Percentiles rank a stretch among this genome's conserved stretches.
Evolutionary conservation across 2,113 vertebrate species (phyloP).

Genomic region (Polyodon spathula): DNA sequence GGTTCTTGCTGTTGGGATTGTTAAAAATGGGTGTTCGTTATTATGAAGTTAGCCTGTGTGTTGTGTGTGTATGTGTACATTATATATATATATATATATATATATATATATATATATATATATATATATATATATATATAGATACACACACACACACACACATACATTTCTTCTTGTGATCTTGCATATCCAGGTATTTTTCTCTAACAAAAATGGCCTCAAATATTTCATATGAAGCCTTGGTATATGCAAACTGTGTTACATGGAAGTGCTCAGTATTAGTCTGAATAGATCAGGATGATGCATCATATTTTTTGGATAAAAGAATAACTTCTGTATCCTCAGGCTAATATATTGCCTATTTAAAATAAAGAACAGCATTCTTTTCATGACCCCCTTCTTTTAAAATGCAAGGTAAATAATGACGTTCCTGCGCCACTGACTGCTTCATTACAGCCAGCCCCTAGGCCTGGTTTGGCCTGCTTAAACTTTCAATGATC

Average conservation of each 20-base stretch:
- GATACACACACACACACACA: too few species aligned
- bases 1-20: too few species aligned
- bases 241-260: conserved; percentile 14
- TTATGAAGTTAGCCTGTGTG: too few species aligned
- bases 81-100: too few species aligned
- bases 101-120: too few species aligned
- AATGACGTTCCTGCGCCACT: conserved; percentile 35
- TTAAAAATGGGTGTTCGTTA: too few species aligned
- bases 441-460: conserved; percentile 50
- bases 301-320: conserved; percentile 42
- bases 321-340: conserved; percentile 33
- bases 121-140: too few species aligned
- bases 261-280: conserved; percentile 19
- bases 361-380: conserved; percentile 53
- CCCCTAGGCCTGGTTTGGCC: conserved; percentile 52
- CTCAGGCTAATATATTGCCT: conserved; percentile 42
- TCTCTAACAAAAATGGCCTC: background rate
- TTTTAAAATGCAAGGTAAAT: conserved; percentile 39
- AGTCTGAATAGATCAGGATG: conserved; percentile 44
- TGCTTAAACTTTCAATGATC: conserved; percentile 52
- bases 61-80: too few species aligned
- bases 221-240: conserved; percentile 6
- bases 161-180: too few species aligned
- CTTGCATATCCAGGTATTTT: too few species aligned
- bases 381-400: conserved; percentile 63